Evolutionary conservation across 2,113 vertebrate species (phyloP).

Genomic region (Rattus norvegicus): GRCr8 NC_086021.1:58179501-58180000

Average conservation of each 20-base stretch:
- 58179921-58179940: background rate
- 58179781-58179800: background rate
- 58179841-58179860: background rate
- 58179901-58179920: background rate
- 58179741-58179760: background rate
- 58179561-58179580: constrained; percentile 47
- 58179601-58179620: constrained; percentile 63
- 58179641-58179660: constrained; percentile 64
- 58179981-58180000: background rate
- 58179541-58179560: constrained; percentile 68
- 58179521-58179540: constrained; percentile 28
- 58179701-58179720: background rate
- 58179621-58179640: constrained; percentile 66
- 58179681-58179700: constrained; percentile 46
- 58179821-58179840: background rate
- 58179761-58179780: constrained; percentile 2
- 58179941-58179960: background rate
- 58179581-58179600: constrained; percentile 27
- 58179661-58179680: constrained; percentile 68
- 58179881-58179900: background rate
- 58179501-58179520: constrained; percentile 40
- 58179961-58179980: background rate
- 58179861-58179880: background rate
- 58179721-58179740: background rate
- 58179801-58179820: background rate